A percentile compares a stretch with the other conserved stretches of the same genome.
These are phyloP conservation scores for Phasianus colchicus DNA, from an alignment of 2,113 vertebrate species.

Conservation along the genomic window DNA sequence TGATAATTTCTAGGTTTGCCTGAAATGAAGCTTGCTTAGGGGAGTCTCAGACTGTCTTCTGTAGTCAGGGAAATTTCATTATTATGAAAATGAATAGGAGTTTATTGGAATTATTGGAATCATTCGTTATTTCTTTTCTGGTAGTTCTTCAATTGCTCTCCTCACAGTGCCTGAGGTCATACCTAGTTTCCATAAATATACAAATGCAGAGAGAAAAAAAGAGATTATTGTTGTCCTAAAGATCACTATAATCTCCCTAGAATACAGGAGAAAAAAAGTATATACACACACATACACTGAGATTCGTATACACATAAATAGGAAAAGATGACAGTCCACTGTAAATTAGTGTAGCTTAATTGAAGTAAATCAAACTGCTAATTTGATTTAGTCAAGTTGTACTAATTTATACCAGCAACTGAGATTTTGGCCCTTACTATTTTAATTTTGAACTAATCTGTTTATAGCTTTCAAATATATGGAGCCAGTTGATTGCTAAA, in stretches of 20 bases:
- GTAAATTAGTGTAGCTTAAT: conserved; percentile 49
- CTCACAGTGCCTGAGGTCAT: not conserved
- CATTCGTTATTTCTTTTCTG: not conserved
- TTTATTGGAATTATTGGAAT: conserved; percentile 45
- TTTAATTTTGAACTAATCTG: conserved; percentile 59
- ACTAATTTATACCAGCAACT: conserved; percentile 44
- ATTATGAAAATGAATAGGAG: conserved; percentile 4
- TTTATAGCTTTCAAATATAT: conserved; percentile 71
- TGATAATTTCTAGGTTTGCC: not conserved
- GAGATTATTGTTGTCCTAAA: not conserved
- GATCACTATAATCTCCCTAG: not conserved
- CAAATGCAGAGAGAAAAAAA: not conserved
- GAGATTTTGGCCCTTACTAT: conserved; percentile 35
- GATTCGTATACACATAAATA: not conserved
- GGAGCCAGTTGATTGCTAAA: conserved; percentile 73
- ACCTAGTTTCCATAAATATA: not conserved
- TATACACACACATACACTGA: not conserved
- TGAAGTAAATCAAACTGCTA: conserved; percentile 61
- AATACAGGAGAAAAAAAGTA: not conserved
- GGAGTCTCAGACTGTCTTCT: not conserved
- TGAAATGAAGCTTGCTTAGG: conserved; percentile 11
- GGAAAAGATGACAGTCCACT: not conserved
- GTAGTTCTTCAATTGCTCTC: not conserved
- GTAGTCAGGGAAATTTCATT: conserved; percentile 35
- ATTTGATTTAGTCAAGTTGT: conserved; percentile 52